Evolutionary conservation across 2,113 vertebrate species (phyloP).

Genomic region (Pseudopipra pipra): DNA sequence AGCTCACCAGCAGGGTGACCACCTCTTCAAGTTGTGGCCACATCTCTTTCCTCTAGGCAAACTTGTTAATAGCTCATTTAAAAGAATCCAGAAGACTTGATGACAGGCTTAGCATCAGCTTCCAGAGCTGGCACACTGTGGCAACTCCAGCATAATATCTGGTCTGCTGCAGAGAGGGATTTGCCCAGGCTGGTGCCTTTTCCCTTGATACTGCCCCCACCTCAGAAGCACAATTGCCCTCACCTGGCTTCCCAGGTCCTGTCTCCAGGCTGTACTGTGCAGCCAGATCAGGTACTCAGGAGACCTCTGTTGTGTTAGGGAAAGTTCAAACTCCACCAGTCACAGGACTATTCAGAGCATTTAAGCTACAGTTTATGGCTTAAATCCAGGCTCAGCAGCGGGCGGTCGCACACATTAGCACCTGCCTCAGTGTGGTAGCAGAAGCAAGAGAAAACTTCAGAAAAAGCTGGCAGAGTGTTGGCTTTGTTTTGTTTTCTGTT

Average conservation of each 20-base stretch:
- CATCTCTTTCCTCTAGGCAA: neutral
- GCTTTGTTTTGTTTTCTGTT: conserved; percentile 11
- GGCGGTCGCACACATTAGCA: accelerated
- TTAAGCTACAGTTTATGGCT: neutral
- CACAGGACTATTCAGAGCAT: neutral
- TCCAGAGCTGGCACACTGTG: neutral
- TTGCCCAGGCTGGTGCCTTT: accelerated
- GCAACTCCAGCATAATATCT: neutral
- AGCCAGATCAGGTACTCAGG: neutral
- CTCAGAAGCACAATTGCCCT: neutral
- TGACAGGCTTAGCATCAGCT: neutral
- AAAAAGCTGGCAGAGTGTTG: neutral
- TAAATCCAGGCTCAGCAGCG: neutral
- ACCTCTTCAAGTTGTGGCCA: neutral
- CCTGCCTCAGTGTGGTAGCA: neutral
- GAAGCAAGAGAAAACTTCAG: neutral
- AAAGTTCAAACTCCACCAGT: neutral
- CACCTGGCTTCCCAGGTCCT: neutral
- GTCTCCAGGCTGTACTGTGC: neutral
- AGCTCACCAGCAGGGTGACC: neutral
- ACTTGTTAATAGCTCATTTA: neutral
- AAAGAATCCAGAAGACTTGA: neutral
- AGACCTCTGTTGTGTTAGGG: neutral
- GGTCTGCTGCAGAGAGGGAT: neutral
- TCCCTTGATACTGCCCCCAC: neutral